Conservation (phyloP, 2,888 invertebrate species). For the Deilephila porcellus region DNA sequence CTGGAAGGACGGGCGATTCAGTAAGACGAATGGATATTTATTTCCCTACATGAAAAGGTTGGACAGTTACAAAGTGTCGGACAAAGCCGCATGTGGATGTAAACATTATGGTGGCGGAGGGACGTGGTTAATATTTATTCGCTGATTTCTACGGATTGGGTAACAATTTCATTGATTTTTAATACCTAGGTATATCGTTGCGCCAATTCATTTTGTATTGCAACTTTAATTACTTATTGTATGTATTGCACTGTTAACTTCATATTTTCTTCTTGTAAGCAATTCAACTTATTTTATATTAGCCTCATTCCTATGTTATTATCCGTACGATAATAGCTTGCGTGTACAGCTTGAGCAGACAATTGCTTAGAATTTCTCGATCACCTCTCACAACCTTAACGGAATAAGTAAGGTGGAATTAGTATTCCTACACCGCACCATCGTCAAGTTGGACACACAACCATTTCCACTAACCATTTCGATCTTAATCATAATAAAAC, state of each 20-base stretch:
- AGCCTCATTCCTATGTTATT: too few species aligned
- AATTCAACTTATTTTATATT: too few species aligned
- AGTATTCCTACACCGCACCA: constrained; percentile 1
- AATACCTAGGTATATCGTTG: background rate
- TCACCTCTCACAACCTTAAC: background rate
- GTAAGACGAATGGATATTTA: constrained; percentile 28
- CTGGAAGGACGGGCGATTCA: constrained; percentile 4
- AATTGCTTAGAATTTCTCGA: constrained; percentile 1
- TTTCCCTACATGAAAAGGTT: constrained; percentile 46
- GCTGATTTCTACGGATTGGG: background rate
- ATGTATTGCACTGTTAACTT: too few species aligned
- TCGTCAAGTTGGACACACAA: background rate
- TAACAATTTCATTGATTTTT: background rate
- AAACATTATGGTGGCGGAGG: constrained; percentile 14
- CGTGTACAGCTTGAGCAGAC: background rate
- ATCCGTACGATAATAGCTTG: background rate
- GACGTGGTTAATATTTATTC: constrained; percentile 15
- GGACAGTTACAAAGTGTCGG: constrained; percentile 50
- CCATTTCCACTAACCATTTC: background rate
- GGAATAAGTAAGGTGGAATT: background rate
- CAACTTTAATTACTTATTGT: too few species aligned
- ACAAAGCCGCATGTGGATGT: constrained; percentile 48
- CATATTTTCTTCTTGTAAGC: too few species aligned
- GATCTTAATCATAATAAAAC: background rate
- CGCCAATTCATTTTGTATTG: too few species aligned